Conservation (phyloP, 2,113 vertebrate genomes). For the Pipra filicauda region DNA sequence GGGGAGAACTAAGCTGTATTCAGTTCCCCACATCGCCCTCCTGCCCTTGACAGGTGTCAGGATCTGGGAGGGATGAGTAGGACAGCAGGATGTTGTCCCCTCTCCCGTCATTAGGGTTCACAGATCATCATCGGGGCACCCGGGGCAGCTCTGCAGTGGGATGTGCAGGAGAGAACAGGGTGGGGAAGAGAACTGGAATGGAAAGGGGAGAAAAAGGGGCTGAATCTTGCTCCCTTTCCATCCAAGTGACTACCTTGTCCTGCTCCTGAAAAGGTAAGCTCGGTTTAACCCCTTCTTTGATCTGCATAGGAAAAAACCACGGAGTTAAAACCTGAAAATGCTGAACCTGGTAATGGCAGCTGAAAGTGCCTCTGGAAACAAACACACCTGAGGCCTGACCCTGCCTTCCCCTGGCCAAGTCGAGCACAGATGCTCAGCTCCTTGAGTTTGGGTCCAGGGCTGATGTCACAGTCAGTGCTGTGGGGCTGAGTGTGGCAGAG, state of each 20-base stretch:
- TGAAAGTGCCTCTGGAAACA: not conserved
- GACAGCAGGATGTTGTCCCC: not conserved
- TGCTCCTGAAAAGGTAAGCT: not conserved
- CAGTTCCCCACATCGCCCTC: not conserved
- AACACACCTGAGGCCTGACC: not conserved
- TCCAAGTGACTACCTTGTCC: not conserved
- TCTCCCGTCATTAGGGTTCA: not conserved
- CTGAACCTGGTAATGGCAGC: not conserved
- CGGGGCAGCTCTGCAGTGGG: not conserved
- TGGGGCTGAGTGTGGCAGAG: rapidly evolving
- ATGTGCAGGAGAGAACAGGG: not conserved
- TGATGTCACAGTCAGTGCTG: rapidly evolving
- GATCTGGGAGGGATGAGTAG: not conserved
- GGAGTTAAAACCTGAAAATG: not conserved
- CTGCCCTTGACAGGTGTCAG: not conserved
- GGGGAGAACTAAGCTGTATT: not conserved
- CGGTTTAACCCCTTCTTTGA: not conserved
- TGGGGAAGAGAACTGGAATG: not conserved
- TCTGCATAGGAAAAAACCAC: not conserved
- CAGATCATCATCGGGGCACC: rapidly evolving
- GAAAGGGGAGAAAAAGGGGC: not conserved
- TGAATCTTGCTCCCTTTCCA: not conserved
- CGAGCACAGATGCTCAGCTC: not conserved
- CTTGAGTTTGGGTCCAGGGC: not conserved
- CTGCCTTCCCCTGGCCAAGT: not conserved